Base-by-base conservation (phyloP, 2,797 vertebrate genomes). In the Fistularia commersonii region DNA sequence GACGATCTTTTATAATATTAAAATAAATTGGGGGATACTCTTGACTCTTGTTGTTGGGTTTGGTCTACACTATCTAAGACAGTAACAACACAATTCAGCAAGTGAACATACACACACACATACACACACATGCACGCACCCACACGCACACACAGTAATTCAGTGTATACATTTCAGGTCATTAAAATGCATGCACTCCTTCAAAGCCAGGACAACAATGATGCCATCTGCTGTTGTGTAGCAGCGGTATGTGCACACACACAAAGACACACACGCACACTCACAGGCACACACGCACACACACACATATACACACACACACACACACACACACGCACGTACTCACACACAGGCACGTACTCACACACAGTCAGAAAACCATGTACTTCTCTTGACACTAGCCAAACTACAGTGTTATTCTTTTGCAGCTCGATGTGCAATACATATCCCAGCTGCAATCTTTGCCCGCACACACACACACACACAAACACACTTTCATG, bases 101-200 rank as follows among this genome's bases (percentile, higher is more conserved):
- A n/a, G n/a, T n/a, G n/a, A n/a, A 54, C 55, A 32, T 39, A 54
- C 50, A 15, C 44, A 10, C 51, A 48, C 42, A 50, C 15, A 10
- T 33, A 35, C 45, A 41, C 40, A 43, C 36, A 57, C 42, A 41
- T 62, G 49, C 55, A 46, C 61, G 58, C 50, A 61, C 54, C 46
- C 47, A 48, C 47, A 38, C 23, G 14, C 38, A 61, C 61, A 68
- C 55, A 50, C 39, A 41, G 41, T 35, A 32, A 70, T 69, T 51
- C 34, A 46, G n/a, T 53, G 64, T 75, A 72, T 79, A 74, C 69
- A 46, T 85, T 69, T 48, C 41, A 67, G 50, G 62, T 89, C 85
- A 89, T 91, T 86, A 89, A 88, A 87, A 90, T 90, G 83, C 78
- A 88, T 82, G 81, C 23, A 37, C 45, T 61, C 89, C 85, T 90